Evolutionary conservation across 2,888 invertebrate genomes (phyloP).

Genomic region (Chrysomela aeneicollis): DNA sequence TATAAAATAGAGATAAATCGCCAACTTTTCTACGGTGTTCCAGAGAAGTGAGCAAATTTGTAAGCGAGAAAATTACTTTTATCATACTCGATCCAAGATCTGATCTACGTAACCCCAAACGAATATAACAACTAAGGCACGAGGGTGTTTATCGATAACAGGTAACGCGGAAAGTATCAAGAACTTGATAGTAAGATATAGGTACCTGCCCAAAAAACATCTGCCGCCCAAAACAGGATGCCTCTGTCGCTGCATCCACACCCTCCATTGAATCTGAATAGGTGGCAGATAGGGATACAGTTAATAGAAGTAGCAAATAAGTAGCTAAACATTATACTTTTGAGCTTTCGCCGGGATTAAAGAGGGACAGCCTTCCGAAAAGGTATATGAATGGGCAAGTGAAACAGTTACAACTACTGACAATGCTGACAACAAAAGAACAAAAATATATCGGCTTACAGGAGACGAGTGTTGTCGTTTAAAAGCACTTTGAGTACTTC

Average conservation of each 20-base stretch:
- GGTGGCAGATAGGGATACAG: constrained; percentile 38
- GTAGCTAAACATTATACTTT: constrained; percentile 49
- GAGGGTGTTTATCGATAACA: too few relatives aligned
- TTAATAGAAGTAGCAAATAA: constrained; percentile 44
- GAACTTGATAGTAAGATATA: constrained; percentile 12
- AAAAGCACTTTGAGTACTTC: constrained; percentile 30
- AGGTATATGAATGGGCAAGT: constrained; percentile 40
- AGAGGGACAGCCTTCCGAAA: constrained; percentile 39
- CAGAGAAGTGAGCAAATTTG: too few relatives aligned
- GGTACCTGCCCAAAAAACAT: constrained; percentile 30
- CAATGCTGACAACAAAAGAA: constrained; percentile 43
- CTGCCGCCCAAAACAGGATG: constrained; percentile 32
- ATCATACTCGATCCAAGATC: too few relatives aligned
- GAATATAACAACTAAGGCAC: too few relatives aligned
- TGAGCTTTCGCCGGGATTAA: constrained; percentile 49
- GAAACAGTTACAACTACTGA: constrained; percentile 38
- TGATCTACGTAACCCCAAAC: too few relatives aligned
- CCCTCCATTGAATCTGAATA: constrained; percentile 38
- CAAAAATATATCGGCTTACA: constrained; percentile 42
- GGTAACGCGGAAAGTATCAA: background rate
- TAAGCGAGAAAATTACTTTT: too few relatives aligned
- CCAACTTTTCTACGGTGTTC: too few relatives aligned
- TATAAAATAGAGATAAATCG: too few relatives aligned
- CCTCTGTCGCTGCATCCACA: constrained; percentile 26
- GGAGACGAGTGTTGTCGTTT: constrained; percentile 36